Evolutionary conservation across 2,888 invertebrate genomes (phyloP), one percentile per base, ranked within the genome.

Genomic region (Nasonia oneida): DNA sequence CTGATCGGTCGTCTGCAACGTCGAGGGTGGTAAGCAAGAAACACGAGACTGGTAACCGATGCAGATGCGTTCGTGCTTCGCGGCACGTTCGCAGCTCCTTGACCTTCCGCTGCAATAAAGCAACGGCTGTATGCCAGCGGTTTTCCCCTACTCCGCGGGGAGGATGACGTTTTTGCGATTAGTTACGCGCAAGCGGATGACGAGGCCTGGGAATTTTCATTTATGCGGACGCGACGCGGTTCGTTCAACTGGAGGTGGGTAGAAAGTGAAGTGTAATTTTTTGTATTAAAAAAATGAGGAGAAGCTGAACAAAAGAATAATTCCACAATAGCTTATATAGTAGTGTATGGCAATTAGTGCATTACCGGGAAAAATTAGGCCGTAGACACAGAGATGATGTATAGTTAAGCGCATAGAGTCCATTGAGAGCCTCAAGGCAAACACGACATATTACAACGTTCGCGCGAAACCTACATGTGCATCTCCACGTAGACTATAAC

Each of bases 51-150:
- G 29, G 29, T 29, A 15, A 73, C n/a, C 39, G 42, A 8, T 5
- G 50, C 33, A 18, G 14, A 29, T 47, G 78, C 78, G 83, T 70
- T 83, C 83, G 83, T 83, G 83, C 77, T 33, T 18, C 47, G 61
- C 12, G 73, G 78, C 83, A 83, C 83, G 83, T 83, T 83, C 83
- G 83, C 83, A 33, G 33, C n/a, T 42, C 74, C 47, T 47, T 61
- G 83, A 83, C 83, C 83, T 83, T 83, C 53, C 76, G 6, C 53
- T 33, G 61, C 47, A 12, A 42, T 50, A 29, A 64, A 71, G n/a
- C 39, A 29, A 29, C 29, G 29, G 29, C 29, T 29, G 29, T 29
- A 29, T 1, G 42, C 42, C 3, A 37, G 61, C 2, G 50, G n/a
- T 33, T 29, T n/a, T 12, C 79, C n/a, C 47, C 70, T 70, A 29